Evolutionary conservation across 1,140 invertebrate genomes (phyloP).

Genomic region (Zaprionus africanus): DNA sequence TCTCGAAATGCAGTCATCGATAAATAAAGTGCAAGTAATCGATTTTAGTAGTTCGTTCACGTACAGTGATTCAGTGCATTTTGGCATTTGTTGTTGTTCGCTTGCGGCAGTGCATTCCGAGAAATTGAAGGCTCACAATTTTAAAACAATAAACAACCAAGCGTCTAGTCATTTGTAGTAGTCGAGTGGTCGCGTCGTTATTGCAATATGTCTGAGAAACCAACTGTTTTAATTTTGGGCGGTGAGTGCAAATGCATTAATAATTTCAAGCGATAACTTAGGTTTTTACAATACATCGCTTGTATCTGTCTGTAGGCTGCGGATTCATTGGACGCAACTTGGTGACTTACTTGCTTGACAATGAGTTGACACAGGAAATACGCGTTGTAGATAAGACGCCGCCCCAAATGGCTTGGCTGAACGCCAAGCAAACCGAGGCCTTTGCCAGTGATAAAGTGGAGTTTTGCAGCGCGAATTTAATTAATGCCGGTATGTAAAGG

Average conservation of each 20-base stretch:
- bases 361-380: slow-evolving; percentile 90
- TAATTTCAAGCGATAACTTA: slow-evolving; percentile 5
- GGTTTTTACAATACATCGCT: slow-evolving; percentile 28
- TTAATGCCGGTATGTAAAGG: slow-evolving; percentile 90
- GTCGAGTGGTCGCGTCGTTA: slow-evolving; percentile 41
- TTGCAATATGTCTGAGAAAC: slow-evolving; percentile 80
- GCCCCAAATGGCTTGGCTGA: slow-evolving; percentile 95
- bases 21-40: not conserved
- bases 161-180: slow-evolving; percentile 47
- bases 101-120: not conserved
- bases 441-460: slow-evolving; percentile 92
- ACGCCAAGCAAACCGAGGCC: slow-evolving; percentile 88
- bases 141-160: slow-evolving; percentile 29
- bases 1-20: not conserved
- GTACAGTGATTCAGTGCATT: slow-evolving; percentile 5
- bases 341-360: slow-evolving; percentile 91
- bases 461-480: slow-evolving; percentile 95
- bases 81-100: slow-evolving; percentile 17
- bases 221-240: slow-evolving; percentile 80
- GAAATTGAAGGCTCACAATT: slow-evolving; percentile 6
- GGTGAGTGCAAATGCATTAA: slow-evolving; percentile 60
- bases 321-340: slow-evolving; percentile 96
- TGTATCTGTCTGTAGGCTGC: slow-evolving; percentile 87
- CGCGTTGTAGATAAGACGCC: slow-evolving; percentile 96
- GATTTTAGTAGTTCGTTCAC: not conserved